Base-by-base conservation (phyloP, 2,888 invertebrate genomes). In the Ophioninae sp. region DNA sequence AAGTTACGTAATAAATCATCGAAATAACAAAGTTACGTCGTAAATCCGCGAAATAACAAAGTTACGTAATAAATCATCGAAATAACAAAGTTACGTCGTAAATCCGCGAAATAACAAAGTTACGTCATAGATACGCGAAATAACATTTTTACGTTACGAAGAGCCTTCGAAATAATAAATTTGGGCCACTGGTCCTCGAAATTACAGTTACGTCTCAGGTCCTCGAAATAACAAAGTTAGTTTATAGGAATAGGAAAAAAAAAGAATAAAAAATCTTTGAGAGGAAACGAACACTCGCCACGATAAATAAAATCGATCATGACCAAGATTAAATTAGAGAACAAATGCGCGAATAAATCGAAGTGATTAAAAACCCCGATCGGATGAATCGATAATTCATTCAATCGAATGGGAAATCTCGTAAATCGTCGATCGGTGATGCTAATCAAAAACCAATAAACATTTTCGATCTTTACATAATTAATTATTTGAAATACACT, bases 211-310 rank as follows among this genome's bases (percentile, higher is more conserved):
- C 30, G 30, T 30, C 30, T 2, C 3, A 3, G 3, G 30, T 30
- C 3, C 30, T 30, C 30, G 30, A 30, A 30, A 30, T 30, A 30
- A 30, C 3, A 30, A 30, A 30, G 30, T 30, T 23, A 20, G 9
- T 23, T 20, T 22, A 13, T 44, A 41, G n/a, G 30, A 30, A 30
- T 3, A 2, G 3, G 30, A 3, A 23, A 51, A n/a, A 41, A 61
- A 44, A 44, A 59, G 0, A 9, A 23, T 8, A 2, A 30, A 64
- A 41, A 51, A 64, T 65, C 51, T 64, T 41, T 6, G 10, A 9
- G 23, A 39, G 39, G 30, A 68, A 56, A 79, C 44, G 44, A 73
- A 73, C 41, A 65, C 59, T 59, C 41, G 59, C 58, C 64, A 59
- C 58, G 20, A 64, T 44, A 9, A 67, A 23, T 51, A 56, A 7